Evolutionary conservation across 2,113 vertebrate species (phyloP).

Genomic region (Tympanuchus pallidicinctus): DNA sequence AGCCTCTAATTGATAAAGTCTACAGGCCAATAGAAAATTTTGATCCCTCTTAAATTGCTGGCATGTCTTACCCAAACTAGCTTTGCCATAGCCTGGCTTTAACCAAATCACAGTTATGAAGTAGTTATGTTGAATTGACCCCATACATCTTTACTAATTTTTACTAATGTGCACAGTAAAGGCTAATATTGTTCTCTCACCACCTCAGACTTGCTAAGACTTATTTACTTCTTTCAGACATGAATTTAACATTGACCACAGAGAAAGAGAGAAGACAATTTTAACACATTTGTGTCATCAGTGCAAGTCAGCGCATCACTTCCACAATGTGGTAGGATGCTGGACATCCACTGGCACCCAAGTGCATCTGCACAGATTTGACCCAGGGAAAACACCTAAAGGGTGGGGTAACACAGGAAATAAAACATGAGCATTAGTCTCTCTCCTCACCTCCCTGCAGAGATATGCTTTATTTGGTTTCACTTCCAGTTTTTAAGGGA

Average conservation of each 20-base stretch:
- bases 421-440: not conserved
- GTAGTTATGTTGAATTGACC: not conserved
- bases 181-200: not conserved
- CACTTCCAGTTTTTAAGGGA: not conserved
- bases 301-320: accelerated
- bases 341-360: not conserved
- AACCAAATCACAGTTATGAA: slow-evolving; percentile 10
- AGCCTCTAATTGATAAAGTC: slow-evolving; percentile 9
- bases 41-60: slow-evolving; percentile 18
- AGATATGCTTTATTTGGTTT: not conserved
- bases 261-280: not conserved
- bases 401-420: not conserved
- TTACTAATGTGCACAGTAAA: not conserved
- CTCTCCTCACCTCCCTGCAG: not conserved
- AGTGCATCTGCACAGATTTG: accelerated
- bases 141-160: not conserved
- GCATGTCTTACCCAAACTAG: not conserved
- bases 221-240: not conserved
- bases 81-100: not conserved
- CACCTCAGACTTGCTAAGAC: not conserved
- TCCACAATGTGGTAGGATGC: not conserved
- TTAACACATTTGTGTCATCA: not conserved
- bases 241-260: not conserved
- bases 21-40: not conserved
- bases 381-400: not conserved